Conservation (phyloP, 2,888 invertebrate genomes). For the Colostygia pectinataria region DNA sequence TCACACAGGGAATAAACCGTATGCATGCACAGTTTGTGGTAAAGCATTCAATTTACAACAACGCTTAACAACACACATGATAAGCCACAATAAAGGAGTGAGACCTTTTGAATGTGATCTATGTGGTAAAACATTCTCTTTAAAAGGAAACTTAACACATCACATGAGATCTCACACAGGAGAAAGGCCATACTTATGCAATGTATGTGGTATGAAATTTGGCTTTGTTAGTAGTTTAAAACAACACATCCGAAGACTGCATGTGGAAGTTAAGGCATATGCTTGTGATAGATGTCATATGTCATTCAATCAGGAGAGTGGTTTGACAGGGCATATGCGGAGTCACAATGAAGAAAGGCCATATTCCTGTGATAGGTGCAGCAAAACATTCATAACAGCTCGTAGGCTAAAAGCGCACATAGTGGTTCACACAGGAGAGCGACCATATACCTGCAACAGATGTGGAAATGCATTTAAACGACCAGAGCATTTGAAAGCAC, state of each 20-base stretch:
- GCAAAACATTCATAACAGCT: no score
- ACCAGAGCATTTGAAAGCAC: not conserved
- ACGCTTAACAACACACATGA: no score
- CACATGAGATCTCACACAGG: no score
- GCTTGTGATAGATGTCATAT: no score
- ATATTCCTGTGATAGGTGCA: no score
- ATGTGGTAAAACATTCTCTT: slow-evolving; percentile 1
- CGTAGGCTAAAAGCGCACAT: not conserved
- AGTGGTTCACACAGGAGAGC: not conserved
- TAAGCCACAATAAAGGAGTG: not conserved
- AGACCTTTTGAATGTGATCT: not conserved
- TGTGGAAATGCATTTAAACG: not conserved
- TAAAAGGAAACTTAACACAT: not conserved
- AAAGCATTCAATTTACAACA: no score
- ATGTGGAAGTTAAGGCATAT: not conserved
- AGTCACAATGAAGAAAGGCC: not conserved
- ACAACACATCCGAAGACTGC: slow-evolving; percentile 2
- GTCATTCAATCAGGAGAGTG: no score
- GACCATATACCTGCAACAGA: slow-evolving; percentile 1
- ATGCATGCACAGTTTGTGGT: no score
- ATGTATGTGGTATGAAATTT: no score
- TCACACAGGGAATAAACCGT: no score
- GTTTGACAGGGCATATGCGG: not conserved
- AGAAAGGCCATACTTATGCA: no score
- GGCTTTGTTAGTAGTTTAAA: no score